Evolutionary conservation across 2,888 invertebrate species (phyloP).

Genomic region (Dorcus hopei): DNA sequence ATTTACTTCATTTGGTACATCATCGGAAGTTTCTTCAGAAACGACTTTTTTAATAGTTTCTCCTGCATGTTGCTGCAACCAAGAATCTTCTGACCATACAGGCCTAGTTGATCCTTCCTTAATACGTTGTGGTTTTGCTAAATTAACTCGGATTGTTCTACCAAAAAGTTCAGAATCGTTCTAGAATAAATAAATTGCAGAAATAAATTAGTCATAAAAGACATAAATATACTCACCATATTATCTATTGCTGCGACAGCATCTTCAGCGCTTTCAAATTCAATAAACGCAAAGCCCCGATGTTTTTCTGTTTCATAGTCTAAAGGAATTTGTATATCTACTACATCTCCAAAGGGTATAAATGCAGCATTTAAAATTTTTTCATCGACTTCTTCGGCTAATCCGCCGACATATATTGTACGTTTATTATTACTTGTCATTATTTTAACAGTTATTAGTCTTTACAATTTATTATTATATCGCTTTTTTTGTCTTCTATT

Average conservation of each 20-base stretch:
- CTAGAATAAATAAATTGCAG: slow-evolving; percentile 50
- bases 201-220: slow-evolving; percentile 10
- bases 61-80: slow-evolving; percentile 97
- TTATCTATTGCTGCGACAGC: slow-evolving; percentile 99
- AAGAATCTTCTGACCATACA: slow-evolving; percentile 97
- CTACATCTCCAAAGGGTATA: slow-evolving; percentile 96
- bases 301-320: slow-evolving; percentile 98
- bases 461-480: not conserved
- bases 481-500: too few species aligned
- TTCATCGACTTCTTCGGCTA: slow-evolving; percentile 94
- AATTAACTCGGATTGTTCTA: slow-evolving; percentile 90
- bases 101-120: slow-evolving; percentile 93
- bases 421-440: slow-evolving; percentile 69
- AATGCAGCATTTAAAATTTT: slow-evolving; percentile 95
- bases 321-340: slow-evolving; percentile 96
- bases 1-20: slow-evolving; percentile 9
- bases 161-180: slow-evolving; percentile 98
- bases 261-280: slow-evolving; percentile 96
- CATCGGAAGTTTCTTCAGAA: slow-evolving; percentile 38
- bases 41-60: slow-evolving; percentile 65
- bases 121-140: slow-evolving; percentile 94
- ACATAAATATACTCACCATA: slow-evolving; percentile 65
- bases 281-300: slow-evolving; percentile 97
- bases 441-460: slow-evolving; percentile 2
- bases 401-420: slow-evolving; percentile 81